Base-by-base conservation (phyloP, 2,113 vertebrate genomes). In the Bungarus multicinctus region DNA sequence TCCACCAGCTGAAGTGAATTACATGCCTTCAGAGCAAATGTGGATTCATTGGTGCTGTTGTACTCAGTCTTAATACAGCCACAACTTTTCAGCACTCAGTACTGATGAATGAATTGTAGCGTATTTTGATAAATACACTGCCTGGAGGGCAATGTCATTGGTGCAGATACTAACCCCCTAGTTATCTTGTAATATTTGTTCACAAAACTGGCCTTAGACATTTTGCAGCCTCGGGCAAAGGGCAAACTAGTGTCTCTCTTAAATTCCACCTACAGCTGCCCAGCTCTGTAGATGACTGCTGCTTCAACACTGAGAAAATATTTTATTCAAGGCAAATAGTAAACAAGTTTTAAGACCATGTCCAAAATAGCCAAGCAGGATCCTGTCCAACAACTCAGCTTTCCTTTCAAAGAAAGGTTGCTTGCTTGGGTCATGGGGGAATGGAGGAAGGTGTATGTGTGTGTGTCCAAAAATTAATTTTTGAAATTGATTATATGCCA, bases 1-100 rank as follows among this genome's bases (percentile, higher is more conserved):
- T 95, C 96, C 89, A 94, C 95, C 89, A 95, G 94, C 93, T 94
- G 93, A 94, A 96, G 94, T 95, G 91, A 96, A 96, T 97, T 94
- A 95, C 93, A 93, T 96, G 94, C 95, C 96, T 96, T 90, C 93
- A 97, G 88, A 95, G 85, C 95, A 96, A 95, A 90, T 85, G 85
- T 88, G 94, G 88, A 96, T 96, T 95, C 95, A 95, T 91, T 93
- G 95, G 18, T 22, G 89, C 95, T 93, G 90, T 95, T 95, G 93
- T 94, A 96, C 96, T 94, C 88, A 89, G 96, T 95, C 94, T 90
- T 95, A 94, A 94, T 94, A 93, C 34, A 92, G 93, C 89, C 0
- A 1, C 18, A 88, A 90, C 91, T 58, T 95, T 95, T 94, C 74
- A 81, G 94, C 93, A 95, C 96, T 94, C 94, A 92, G 91, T 39